Base-by-base conservation (phyloP, 2,888 invertebrate species). In the Halictus quadricinctus region DNA sequence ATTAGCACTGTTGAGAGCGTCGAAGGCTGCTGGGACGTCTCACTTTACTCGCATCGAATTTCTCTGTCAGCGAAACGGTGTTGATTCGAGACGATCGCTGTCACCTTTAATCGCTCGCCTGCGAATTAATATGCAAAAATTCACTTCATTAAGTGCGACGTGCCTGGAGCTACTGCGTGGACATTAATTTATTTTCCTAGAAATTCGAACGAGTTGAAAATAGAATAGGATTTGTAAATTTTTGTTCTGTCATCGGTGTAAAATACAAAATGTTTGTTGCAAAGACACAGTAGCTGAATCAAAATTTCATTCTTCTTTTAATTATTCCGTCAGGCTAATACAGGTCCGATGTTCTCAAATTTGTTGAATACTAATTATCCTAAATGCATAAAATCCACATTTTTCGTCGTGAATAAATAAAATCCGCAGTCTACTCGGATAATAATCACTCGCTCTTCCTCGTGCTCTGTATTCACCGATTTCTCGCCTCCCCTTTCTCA, bases 1-100 rank as follows among this genome's bases (percentile, higher is more conserved):
- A 58, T 83, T 79, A 79, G 58, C 75, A 72, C 73, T 0, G 60
- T 76, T 76, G 15, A 29, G 18, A 73, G 69, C 29, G 8, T 50
- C 76, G 50, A 70, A 46, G 64, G 60, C 60, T 58, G 36, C 25
- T 25, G 4, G 25, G 6, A 25, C 4, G 60, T 60, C 60, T 25
- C 60, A 15, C 6, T 60, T 60, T 25, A 60, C 60, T 60, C 60
- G 13, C 15, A 13, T 60, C 60, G 60, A 60, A 6, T 60, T 25
- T 60, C 25, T 60, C 13, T 25, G 60, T 25, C 25, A 12, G n/a
- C 25, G 60, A 60, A 60, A 25, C 60, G 60, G n/a, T 5, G 25
- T 60, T 5, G 25, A 60, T 12, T 60, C 12, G 5, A 60, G n/a
- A 5, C 25, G 13, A 25, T 60, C 60, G 60, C 60, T 58, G n/a